Conservation (phyloP, 2,888 invertebrate genomes). For the Drosophila multiciliata region DNA sequence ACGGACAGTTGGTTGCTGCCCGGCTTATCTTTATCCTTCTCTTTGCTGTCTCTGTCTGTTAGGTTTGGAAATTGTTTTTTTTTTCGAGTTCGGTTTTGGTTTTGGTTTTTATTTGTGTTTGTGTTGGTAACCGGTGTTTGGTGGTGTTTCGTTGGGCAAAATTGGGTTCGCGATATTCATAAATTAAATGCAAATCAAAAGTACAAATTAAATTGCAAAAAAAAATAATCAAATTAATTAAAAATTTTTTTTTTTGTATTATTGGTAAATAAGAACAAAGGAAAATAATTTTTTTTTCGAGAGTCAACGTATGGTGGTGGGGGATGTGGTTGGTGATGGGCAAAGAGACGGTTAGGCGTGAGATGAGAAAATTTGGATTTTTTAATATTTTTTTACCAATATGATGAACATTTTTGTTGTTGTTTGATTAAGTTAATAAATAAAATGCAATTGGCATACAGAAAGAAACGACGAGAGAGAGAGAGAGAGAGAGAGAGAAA, state of each 20-base stretch:
- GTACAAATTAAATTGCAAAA: slow-evolving; percentile 36
- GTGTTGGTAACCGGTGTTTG: slow-evolving; percentile 11
- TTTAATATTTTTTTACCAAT: slow-evolving; percentile 49
- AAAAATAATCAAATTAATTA: slow-evolving; percentile 21
- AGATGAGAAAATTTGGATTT: slow-evolving; percentile 65
- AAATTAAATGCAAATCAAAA: slow-evolving; percentile 25
- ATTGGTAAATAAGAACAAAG: slow-evolving; percentile 16
- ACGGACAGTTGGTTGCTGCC: slow-evolving; percentile 91
- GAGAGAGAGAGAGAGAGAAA: background rate
- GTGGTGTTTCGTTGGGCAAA: slow-evolving; percentile 1
- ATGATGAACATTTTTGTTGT: slow-evolving; percentile 33
- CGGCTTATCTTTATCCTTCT: slow-evolving; percentile 92
- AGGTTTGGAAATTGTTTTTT: slow-evolving; percentile 34
- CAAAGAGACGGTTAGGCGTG: slow-evolving; percentile 33
- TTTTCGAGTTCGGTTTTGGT: slow-evolving; percentile 21
- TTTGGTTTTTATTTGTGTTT: slow-evolving; percentile 14
- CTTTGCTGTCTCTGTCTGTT: slow-evolving; percentile 92
- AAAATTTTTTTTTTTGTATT: background rate
- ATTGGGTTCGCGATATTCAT: slow-evolving; percentile 33
- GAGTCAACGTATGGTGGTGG: slow-evolving; percentile 1
- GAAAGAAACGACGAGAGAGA: slow-evolving; percentile 24
- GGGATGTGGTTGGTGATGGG: slow-evolving; percentile 9
- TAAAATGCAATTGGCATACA: slow-evolving; percentile 9
- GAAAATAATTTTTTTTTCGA: slow-evolving; percentile 21
- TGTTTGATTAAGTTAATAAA: slow-evolving; percentile 19